A percentile compares a stretch with the other conserved stretches of the same genome.
These are phyloP conservation scores for Prionailurus viverrinus DNA, from an alignment of 2,113 vertebrate species.

Conservation along the genomic window DNA sequence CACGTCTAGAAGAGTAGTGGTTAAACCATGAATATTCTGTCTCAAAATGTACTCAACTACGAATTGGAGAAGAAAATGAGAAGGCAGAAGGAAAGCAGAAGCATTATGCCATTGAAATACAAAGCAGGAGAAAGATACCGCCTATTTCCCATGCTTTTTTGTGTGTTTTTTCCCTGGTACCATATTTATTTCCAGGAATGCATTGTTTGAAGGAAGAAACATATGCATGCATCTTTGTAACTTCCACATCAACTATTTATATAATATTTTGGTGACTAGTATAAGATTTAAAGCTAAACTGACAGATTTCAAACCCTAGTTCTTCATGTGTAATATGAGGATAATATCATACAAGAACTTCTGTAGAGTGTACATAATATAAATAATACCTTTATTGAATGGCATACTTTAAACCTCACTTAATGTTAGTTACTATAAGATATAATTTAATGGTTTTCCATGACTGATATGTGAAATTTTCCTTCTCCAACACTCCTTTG, in stretches of 20 bases:
- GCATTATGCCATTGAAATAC: neutral
- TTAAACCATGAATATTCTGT: neutral
- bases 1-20: neutral
- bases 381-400: neutral
- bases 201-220: neutral
- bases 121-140: neutral
- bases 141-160: neutral
- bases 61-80: neutral
- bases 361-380: neutral
- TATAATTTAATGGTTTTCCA: neutral
- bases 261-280: neutral
- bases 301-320: neutral
- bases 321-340: neutral
- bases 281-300: neutral
- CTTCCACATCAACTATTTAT: neutral
- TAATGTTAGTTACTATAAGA: neutral
- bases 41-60: neutral
- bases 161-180: neutral
- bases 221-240: neutral
- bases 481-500: neutral
- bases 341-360: neutral
- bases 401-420: neutral
- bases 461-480: neutral
- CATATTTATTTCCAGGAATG: neutral
- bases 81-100: neutral